These are phyloP conservation scores for Chelidonichthys spinosus DNA, from an alignment of 2,797 vertebrate genomes.

Conservation along the genomic window DNA sequence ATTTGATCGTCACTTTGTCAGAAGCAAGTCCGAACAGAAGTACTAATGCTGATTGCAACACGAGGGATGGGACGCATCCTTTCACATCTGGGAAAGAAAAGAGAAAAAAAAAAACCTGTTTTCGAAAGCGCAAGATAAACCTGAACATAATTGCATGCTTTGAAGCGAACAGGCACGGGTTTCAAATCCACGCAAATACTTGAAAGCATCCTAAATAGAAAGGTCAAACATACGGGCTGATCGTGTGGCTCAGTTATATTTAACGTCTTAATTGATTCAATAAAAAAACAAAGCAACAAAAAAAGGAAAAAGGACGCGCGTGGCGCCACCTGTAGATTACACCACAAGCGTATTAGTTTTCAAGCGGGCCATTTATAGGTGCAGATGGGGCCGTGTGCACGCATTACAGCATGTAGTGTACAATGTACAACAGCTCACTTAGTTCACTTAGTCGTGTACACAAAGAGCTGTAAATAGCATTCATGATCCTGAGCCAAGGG, in stretches of 20 bases:
- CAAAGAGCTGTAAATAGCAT: constrained; percentile 65
- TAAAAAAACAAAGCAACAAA: constrained; percentile 19
- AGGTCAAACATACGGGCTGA: constrained; percentile 63
- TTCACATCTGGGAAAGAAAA: constrained; percentile 17
- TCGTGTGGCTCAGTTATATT: constrained; percentile 72
- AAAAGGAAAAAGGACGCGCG: constrained; percentile 47
- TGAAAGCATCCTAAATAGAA: constrained; percentile 71
- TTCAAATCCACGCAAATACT: constrained; percentile 61
- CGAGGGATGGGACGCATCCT: constrained; percentile 45
- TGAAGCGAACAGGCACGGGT: constrained; percentile 41
- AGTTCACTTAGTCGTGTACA: constrained; percentile 26
- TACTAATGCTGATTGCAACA: constrained; percentile 45
- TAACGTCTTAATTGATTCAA: constrained; percentile 79
- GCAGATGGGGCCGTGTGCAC: constrained; percentile 61
- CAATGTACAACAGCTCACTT: constrained; percentile 65
- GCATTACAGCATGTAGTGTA: constrained; percentile 57
- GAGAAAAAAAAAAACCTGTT: constrained; percentile 11
- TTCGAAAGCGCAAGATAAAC: constrained; percentile 26
- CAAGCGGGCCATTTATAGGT: constrained; percentile 74
- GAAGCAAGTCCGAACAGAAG: constrained; percentile 34
- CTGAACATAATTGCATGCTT: constrained; percentile 32
- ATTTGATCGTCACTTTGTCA: constrained; percentile 65
- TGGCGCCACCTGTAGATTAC: constrained; percentile 84
- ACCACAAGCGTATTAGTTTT: constrained; percentile 74
- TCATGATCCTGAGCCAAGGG: constrained; percentile 20